phyloP scores from a whole-genome alignment of 2,113 vertebrate species.

The Climacteris rufus region DNA sequence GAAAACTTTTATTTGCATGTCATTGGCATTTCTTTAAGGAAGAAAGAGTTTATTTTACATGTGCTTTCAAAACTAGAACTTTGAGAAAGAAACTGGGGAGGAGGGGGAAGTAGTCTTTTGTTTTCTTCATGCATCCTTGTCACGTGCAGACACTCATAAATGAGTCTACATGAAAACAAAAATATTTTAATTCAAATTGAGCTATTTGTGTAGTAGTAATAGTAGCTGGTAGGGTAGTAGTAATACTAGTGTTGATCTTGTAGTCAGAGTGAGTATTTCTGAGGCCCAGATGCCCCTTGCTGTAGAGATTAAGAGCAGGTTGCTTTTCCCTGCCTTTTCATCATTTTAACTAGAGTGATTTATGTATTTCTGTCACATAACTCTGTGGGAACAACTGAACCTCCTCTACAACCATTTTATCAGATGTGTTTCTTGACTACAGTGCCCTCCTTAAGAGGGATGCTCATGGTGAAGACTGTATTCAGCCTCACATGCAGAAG shows the following conservation, averaged over 20 bases:
- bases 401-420: background rate
- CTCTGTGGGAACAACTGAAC: background rate
- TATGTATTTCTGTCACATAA: background rate
- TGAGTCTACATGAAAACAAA: background rate
- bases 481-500: background rate
- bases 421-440: fast-evolving
- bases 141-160: background rate
- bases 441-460: background rate
- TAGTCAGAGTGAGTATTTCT: background rate
- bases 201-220: background rate
- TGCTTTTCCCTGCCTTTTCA: background rate
- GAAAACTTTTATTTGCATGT: background rate
- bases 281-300: background rate
- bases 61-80: background rate
- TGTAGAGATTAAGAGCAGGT: background rate
- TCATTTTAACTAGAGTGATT: background rate
- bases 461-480: background rate
- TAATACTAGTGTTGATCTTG: background rate
- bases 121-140: background rate
- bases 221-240: background rate
- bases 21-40: background rate
- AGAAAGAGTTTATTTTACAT: background rate
- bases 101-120: background rate
- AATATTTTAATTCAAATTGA: background rate
- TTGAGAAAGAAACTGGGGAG: background rate